phyloP scores from a whole-genome alignment of 2,113 vertebrate genomes.

The Centropus bengalensis region DNA sequence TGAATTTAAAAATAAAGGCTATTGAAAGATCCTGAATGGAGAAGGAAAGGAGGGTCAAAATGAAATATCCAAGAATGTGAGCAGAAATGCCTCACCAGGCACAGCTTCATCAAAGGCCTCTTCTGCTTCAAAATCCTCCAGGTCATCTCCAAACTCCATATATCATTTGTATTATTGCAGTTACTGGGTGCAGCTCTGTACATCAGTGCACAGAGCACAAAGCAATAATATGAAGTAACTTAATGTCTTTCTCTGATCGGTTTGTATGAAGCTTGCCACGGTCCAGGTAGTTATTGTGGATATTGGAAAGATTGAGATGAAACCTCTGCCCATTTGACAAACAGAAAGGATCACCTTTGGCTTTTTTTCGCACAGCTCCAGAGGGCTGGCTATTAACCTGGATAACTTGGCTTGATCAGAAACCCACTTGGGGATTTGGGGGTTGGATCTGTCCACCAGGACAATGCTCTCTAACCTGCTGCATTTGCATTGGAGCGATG shows the following conservation, averaged over 20 bases:
- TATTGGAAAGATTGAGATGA: neutral
- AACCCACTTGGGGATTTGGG: neutral
- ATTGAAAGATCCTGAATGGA: neutral
- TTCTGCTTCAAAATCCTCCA: neutral
- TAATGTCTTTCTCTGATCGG: rapidly evolving
- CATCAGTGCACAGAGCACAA: neutral
- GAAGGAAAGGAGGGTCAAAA: neutral
- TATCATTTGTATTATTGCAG: neutral
- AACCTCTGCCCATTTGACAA: neutral
- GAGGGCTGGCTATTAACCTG: neutral
- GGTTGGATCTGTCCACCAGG: neutral
- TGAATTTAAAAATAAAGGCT: neutral
- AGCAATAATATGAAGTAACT: neutral
- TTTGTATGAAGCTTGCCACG: rapidly evolving
- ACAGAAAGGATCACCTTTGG: neutral
- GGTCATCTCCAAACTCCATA: neutral
- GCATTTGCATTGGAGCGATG: neutral
- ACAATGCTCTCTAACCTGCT: neutral
- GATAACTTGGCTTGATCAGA: neutral
- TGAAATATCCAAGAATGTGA: neutral
- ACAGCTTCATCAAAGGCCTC: neutral
- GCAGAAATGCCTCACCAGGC: neutral
- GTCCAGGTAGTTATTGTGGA: neutral
- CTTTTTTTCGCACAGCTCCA: neutral
- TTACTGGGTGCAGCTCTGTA: neutral